Base-by-base conservation (phyloP, 92 coral and sea anemone species). In the Zoanthus sociatus region DNA sequence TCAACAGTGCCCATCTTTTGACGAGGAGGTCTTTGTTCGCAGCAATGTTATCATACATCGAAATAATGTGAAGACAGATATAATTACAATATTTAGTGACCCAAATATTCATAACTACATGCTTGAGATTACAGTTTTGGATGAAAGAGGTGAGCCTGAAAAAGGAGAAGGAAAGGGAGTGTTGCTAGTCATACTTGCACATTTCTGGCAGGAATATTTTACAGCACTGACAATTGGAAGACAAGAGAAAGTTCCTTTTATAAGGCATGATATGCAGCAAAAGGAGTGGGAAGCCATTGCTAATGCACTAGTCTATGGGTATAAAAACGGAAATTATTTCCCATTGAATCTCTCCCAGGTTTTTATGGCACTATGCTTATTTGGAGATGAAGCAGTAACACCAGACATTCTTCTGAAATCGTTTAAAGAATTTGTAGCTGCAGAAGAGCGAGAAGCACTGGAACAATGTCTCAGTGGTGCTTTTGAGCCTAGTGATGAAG, bases 251-350 rank as follows among this genome's bases (percentile, higher is more conserved):
- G 76, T 60, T 9, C 75, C 83, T 42, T 48, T 77, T 45, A 88
- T 88, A 53, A 21, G 82, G 47, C 82, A 79, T 70, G 90, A 88
- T 21, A 56, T 79, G 48, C 87, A 79, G 60, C 53, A 78, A 77
- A 78, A 58, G 54, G 87, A 72, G 31, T 88, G 90, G 81, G 87
- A 88, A 81, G 81, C 87, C 16, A 47, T 88, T 4, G 81, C 60
- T 14, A 51, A 66, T n/a, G 56, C 73, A 42, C 68, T 81, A 26
- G 60, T 88, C 6, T 88, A 79, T 58, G 87, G 90, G 21, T 70
- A 79, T 50, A 71, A 56, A 0, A 55, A 67, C 8, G 70, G 63
- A 31, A 71, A 71, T 47, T 88, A 71, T 55, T 88, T 88, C 26
- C 90, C 90, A 72, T 78, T 72, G 17, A 67, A 69, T 20, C 79